phyloP scores from a whole-genome alignment of 2,888 invertebrate species.

The Drosophila differens region DNA sequence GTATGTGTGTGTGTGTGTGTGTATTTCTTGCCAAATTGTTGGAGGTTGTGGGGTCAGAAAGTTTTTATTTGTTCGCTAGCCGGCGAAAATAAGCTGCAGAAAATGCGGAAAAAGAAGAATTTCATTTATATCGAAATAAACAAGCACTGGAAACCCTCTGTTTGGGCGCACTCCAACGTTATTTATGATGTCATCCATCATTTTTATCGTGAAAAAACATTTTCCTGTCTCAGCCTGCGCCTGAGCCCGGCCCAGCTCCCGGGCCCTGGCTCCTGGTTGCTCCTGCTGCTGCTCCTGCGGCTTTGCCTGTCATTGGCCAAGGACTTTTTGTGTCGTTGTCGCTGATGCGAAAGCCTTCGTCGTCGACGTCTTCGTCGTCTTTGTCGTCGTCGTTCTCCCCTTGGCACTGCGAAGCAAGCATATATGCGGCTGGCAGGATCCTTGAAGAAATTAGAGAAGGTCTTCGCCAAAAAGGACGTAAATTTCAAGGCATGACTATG shows the following conservation, averaged over 20 bases:
- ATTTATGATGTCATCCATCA: constrained; percentile 86
- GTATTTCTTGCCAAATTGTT: constrained; percentile 65
- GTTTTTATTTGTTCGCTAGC: constrained; percentile 64
- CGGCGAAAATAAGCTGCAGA: constrained; percentile 65
- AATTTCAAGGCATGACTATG: constrained; percentile 70
- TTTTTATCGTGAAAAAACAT: constrained; percentile 86
- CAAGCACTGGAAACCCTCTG: constrained; percentile 85
- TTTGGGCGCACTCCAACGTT: constrained; percentile 84
- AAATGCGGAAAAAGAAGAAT: constrained; percentile 67
- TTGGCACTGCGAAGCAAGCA: constrained; percentile 36
- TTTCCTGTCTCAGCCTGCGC: constrained; percentile 83
- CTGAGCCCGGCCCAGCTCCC: constrained; percentile 53
- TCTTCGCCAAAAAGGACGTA: constrained; percentile 73
- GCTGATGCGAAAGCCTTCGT: constrained; percentile 55
- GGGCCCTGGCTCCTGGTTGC: constrained; percentile 38
- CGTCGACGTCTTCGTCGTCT: neutral
- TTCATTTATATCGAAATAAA: constrained; percentile 85
- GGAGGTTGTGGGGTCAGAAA: constrained; percentile 31
- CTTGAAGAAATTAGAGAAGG: constrained; percentile 78
- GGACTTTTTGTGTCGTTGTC: constrained; percentile 80
- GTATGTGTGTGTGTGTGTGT: constrained; percentile 5
- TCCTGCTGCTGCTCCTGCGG: constrained; percentile 33
- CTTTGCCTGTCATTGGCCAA: constrained; percentile 83
- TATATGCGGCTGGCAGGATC: constrained; percentile 63
- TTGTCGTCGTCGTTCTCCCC: neutral